A percentile compares a stretch with the other conserved stretches of the same genome.
These are phyloP conservation scores for Tenthredo distinguenda DNA, from an alignment of 2,888 invertebrate genomes.

Conservation along the genomic window DNA sequence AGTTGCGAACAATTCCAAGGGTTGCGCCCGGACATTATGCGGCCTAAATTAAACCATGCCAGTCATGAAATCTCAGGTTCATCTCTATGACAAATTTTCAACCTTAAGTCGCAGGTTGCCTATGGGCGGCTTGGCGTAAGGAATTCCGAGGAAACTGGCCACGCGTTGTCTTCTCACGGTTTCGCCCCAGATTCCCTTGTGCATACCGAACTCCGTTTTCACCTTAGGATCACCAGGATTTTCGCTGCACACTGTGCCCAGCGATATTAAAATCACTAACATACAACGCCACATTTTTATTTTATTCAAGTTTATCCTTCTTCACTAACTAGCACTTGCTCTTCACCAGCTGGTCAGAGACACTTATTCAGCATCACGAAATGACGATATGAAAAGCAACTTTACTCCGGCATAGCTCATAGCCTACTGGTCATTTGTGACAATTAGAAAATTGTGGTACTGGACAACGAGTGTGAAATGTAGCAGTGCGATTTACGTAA, in stretches of 20 bases:
- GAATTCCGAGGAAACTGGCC: slow-evolving; percentile 70
- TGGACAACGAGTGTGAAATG: neutral
- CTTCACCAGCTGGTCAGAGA: neutral
- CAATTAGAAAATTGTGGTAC: slow-evolving; percentile 12
- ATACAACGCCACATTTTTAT: slow-evolving; percentile 54
- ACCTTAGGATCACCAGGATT: slow-evolving; percentile 55
- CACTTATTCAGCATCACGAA: slow-evolving; percentile 14
- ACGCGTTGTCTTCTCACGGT: slow-evolving; percentile 60
- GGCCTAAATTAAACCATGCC: slow-evolving; percentile 25
- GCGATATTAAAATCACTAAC: slow-evolving; percentile 52
- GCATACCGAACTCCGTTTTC: slow-evolving; percentile 65
- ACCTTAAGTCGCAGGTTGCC: slow-evolving; percentile 71
- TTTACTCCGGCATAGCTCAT: slow-evolving; percentile 11
- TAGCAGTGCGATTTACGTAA: slow-evolving; percentile 17
- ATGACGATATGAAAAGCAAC: slow-evolving; percentile 7
- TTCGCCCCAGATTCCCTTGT: slow-evolving; percentile 66
- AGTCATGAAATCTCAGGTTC: slow-evolving; percentile 5
- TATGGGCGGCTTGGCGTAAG: slow-evolving; percentile 71
- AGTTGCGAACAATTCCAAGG: slow-evolving; percentile 40
- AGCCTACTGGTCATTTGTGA: neutral
- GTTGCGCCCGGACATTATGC: slow-evolving; percentile 17
- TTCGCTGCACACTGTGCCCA: neutral
- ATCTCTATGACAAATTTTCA: slow-evolving; percentile 17
- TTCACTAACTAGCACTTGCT: neutral
- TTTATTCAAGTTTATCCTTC: neutral